These are phyloP conservation scores for Diogma glabrata DNA, from an alignment of 2,888 invertebrate genomes.

Conservation along the genomic window DNA sequence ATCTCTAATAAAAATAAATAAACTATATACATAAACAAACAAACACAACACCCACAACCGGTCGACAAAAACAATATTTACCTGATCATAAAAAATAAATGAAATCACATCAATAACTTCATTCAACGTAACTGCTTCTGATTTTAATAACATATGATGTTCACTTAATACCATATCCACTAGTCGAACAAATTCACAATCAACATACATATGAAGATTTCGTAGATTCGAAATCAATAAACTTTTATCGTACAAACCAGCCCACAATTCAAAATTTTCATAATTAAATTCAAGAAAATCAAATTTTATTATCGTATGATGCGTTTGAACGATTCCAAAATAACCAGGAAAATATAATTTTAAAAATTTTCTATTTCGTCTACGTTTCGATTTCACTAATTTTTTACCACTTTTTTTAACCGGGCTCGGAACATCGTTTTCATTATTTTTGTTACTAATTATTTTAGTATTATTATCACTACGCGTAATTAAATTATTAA, in stretches of 20 bases:
- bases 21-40: no score
- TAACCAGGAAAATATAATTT: not conserved
- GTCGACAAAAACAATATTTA: no score
- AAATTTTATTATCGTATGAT: no score
- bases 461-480: not conserved
- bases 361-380: not conserved
- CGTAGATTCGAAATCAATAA: no score
- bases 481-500: not conserved
- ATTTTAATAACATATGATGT: not conserved
- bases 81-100: slow-evolving; percentile 6
- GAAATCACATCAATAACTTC: not conserved
- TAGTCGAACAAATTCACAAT: not conserved
- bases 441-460: not conserved
- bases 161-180: not conserved
- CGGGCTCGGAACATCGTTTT: no score
- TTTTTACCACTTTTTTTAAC: no score
- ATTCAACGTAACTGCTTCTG: not conserved
- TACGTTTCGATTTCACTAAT: not conserved
- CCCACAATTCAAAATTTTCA: not conserved
- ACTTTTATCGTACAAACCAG: not conserved
- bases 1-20: no score
- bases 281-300: slow-evolving; percentile 1
- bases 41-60: no score
- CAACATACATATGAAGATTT: no score
- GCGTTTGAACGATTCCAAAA: not conserved